These are phyloP conservation scores for Clusia tigrina DNA, from an alignment of 2,888 invertebrate genomes.

Conservation along the genomic window DNA sequence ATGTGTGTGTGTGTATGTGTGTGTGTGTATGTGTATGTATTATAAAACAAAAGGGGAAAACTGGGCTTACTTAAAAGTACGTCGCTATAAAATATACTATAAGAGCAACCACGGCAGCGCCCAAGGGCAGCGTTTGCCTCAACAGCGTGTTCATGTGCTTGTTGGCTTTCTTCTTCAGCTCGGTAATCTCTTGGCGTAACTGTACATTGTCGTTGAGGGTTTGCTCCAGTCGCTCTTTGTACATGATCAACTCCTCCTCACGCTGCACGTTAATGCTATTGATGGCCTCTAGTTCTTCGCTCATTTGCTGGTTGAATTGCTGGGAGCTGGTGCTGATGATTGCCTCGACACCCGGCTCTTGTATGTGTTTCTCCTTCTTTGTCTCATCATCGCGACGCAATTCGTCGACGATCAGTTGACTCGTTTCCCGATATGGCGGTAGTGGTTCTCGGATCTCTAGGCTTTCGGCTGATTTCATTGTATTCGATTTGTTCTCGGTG, in stretches of 20 bases:
- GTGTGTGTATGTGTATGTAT: too few species aligned
- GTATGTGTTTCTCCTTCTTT: slow-evolving; percentile 13
- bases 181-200: slow-evolving; percentile 55
- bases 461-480: slow-evolving; percentile 9
- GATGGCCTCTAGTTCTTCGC: slow-evolving; percentile 52
- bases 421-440: background rate
- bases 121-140: slow-evolving; percentile 50
- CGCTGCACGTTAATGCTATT: slow-evolving; percentile 52
- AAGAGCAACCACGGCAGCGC: slow-evolving; percentile 53
- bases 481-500: slow-evolving; percentile 31
- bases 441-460: background rate
- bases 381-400: background rate
- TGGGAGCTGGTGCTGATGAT: background rate
- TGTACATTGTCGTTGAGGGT: slow-evolving; percentile 55
- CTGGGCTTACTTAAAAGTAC: slow-evolving; percentile 46
- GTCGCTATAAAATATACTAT: slow-evolving; percentile 56
- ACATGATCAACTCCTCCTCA: slow-evolving; percentile 62
- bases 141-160: slow-evolving; percentile 37
- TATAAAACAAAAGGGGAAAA: background rate
- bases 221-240: slow-evolving; percentile 61
- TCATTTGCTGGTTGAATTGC: slow-evolving; percentile 38
- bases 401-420: background rate
- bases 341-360: background rate
- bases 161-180: slow-evolving; percentile 43
- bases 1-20: too few species aligned